Evolutionary conservation across 2,888 invertebrate species (phyloP).

Genomic region (Heliconius aoede): DNA sequence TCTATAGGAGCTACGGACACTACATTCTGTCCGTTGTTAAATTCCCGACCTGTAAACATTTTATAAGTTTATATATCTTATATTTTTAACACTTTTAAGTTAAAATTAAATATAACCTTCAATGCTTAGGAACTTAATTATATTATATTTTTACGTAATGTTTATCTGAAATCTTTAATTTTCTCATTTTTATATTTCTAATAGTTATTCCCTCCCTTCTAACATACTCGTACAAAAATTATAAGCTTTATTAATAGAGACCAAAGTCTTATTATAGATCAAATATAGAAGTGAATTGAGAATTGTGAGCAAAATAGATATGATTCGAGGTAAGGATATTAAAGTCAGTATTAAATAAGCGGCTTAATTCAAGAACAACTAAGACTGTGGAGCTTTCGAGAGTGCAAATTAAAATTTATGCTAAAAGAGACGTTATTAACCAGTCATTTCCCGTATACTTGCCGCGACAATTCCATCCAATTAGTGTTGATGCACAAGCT

Average conservation of each 20-base stretch:
- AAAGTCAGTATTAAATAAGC: not conserved
- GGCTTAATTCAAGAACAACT: slow-evolving; percentile 7
- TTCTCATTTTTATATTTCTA: not conserved
- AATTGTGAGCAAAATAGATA: not conserved
- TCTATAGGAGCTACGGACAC: slow-evolving; percentile 81
- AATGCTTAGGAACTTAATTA: not conserved
- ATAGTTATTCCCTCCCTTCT: not conserved
- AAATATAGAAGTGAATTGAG: not conserved
- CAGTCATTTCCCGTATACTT: slow-evolving; percentile 24
- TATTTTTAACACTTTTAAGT: not conserved
- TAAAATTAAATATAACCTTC: not conserved
- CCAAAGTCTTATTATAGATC: not conserved
- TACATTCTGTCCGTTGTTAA: slow-evolving; percentile 78
- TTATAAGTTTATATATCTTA: not conserved
- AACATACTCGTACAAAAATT: not conserved
- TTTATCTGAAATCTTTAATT: no score
- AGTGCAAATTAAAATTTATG: slow-evolving; percentile 12
- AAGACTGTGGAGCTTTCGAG: not conserved
- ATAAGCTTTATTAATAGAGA: not conserved
- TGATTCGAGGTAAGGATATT: not conserved
- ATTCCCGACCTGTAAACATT: slow-evolving; percentile 77
- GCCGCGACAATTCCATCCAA: slow-evolving; percentile 22
- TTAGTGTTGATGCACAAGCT: slow-evolving; percentile 13
- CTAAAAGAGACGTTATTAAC: slow-evolving; percentile 20
- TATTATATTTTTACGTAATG: not conserved